phyloP scores from a whole-genome alignment of 2,113 vertebrate genomes.

The Hydrolagus affinis region DNA sequence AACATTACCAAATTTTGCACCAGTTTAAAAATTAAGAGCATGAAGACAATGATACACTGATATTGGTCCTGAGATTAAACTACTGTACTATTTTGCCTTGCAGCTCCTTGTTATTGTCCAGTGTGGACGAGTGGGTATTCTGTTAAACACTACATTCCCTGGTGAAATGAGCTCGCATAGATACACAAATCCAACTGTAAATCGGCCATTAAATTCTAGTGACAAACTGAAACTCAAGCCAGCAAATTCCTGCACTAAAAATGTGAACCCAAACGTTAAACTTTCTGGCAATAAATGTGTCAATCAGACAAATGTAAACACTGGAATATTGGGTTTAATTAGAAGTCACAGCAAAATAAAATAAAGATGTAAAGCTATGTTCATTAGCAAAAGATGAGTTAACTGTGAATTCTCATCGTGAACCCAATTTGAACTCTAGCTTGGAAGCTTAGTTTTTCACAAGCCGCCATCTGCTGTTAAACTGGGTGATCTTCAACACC shows the following conservation, averaged over 20 bases:
- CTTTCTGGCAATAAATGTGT: background rate
- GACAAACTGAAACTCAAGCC: background rate
- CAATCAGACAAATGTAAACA: background rate
- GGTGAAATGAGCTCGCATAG: background rate
- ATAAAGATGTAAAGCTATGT: background rate
- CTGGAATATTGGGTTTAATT: constrained; percentile 1
- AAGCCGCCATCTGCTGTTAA: constrained; percentile 50
- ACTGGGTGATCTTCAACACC: constrained; percentile 53
- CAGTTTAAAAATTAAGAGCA: too few species aligned
- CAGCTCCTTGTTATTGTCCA: background rate
- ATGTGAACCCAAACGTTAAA: background rate
- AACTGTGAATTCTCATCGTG: constrained; percentile 45
- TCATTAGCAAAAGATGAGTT: background rate
- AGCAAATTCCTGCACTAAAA: background rate
- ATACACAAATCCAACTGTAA: background rate
- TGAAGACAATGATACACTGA: background rate
- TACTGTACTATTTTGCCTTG: too few species aligned
- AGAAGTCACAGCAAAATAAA: background rate
- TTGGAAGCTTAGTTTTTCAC: constrained; percentile 42
- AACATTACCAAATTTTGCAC: too few species aligned
- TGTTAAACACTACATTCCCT: background rate
- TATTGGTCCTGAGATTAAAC: background rate
- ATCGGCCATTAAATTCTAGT: background rate
- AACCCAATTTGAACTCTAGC: constrained; percentile 56
- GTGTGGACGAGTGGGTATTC: background rate